Percentiles rank a stretch among this genome's conserved stretches.
Evolutionary conservation across 2,888 invertebrate species (phyloP).

Genomic region (Drepana falcataria): DNA sequence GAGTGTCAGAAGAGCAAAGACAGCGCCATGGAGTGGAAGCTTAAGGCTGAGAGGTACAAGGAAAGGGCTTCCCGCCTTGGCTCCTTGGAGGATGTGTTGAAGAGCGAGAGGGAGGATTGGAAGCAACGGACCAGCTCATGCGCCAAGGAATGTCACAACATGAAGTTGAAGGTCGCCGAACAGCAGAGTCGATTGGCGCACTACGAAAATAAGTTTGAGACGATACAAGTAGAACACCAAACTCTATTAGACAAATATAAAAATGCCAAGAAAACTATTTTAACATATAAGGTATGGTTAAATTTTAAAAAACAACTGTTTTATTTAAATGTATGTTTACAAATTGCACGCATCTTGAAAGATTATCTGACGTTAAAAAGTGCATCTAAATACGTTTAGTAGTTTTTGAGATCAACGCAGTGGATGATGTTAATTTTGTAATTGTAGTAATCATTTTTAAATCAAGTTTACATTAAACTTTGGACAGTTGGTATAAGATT

Average conservation of each 20-base stretch:
- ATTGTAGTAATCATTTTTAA: too few species aligned
- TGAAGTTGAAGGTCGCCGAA: conserved; percentile 62
- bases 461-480: too few species aligned
- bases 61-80: conserved; percentile 49
- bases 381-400: too few species aligned
- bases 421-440: too few species aligned
- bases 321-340: too few species aligned
- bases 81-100: conserved; percentile 54
- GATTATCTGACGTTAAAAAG: too few species aligned
- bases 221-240: conserved; percentile 61
- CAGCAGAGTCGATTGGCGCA: conserved; percentile 62
- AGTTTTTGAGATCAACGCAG: too few species aligned
- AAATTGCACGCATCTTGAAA: too few species aligned
- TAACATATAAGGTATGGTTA: conserved; percentile 78
- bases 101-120: conserved; percentile 63
- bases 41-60: conserved; percentile 58
- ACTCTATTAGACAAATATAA: conserved; percentile 79
- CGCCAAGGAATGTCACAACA: conserved; percentile 52
- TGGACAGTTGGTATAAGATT: too few species aligned
- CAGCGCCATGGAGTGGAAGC: conserved; percentile 49
- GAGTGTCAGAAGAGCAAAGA: conserved; percentile 61
- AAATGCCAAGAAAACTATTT: conserved; percentile 80
- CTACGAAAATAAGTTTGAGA: conserved; percentile 54
- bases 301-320: neutral
- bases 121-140: conserved; percentile 43